Evolutionary conservation across 1,140 invertebrate genomes (phyloP), one percentile per base, ranked within the genome.

Genomic region (Drosophila miranda): DNA sequence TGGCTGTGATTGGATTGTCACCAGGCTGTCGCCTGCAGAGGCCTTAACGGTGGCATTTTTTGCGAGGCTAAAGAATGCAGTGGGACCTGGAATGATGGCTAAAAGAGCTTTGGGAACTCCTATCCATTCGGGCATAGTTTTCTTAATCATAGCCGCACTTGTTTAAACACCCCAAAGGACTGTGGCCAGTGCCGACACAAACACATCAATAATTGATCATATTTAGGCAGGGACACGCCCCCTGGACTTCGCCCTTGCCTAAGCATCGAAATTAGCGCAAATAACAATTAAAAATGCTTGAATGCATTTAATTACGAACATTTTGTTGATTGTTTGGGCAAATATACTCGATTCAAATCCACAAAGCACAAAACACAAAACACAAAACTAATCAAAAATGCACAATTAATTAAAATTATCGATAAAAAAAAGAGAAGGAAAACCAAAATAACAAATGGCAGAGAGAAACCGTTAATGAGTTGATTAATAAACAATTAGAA

Each of bases 231-330:
- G 38, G 44, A 34, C 67, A 46, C 68, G 46, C 44, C 54, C 73
- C 23, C 53, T 44, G 26, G 2, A 6, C 7, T n/a, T n/a, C n/a
- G 3, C 34, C 59, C 46, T 50, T 11, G 49, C 46, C 76, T 86
- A 87, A 87, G 48, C 78, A 78, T 41, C 70, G 53, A 82, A 82
- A 86, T 86, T 87, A 82, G 75, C 83, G 78, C 69, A 71, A 84
- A 73, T 41, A 76, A 59, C 83, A 87, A 87, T 87, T 72, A 87
- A 87, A 87, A 87, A 87, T 87, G 82, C 82, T 87, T 87, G 82
- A 87, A 88, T 78, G 83, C 70, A 82, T 88, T 87, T 87, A 87
- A 87, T 87, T 87, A 38, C 11, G 34, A 38, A 11, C 5, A 87
- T 70, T 69, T 86, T 87, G 71, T 62, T 78, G 70, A 87, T 87